phyloP scores from a whole-genome alignment of 2,797 vertebrate species.

The Siniperca scherzeri region DNA sequence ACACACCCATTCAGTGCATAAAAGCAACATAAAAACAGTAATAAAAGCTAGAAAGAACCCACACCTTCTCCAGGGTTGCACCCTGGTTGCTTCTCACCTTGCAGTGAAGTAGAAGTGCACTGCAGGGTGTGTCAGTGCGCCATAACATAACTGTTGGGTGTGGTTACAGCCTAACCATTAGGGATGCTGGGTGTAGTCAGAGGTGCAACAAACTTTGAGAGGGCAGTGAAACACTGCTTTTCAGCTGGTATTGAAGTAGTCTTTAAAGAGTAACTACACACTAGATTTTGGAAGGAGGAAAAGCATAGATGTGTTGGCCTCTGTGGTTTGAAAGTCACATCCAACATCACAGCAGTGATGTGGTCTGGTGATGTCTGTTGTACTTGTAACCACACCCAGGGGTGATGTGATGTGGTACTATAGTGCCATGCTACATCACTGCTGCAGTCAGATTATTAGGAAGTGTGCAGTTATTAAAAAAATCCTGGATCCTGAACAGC shows the following conservation, averaged over 20 bases:
- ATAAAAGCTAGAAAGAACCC: neutral
- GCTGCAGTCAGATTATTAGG: neutral
- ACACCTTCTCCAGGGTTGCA: neutral
- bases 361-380: too few relatives aligned
- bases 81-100: neutral
- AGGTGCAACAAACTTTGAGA: too few relatives aligned
- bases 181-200: neutral
- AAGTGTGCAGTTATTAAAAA: too few relatives aligned
- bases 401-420: neutral
- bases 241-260: neutral
- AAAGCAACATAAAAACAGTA: slow-evolving; percentile 1
- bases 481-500: too few relatives aligned
- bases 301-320: neutral
- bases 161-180: too few relatives aligned
- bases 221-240: neutral
- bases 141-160: neutral
- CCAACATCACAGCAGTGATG: too few relatives aligned
- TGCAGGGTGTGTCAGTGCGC: too few relatives aligned
- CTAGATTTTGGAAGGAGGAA: neutral
- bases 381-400: too few relatives aligned
- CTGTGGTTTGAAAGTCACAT: too few relatives aligned
- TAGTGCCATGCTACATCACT: neutral
- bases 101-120: neutral
- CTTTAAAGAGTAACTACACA: neutral
- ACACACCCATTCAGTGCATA: neutral